Evolutionary conservation across 2,113 vertebrate species (phyloP), one percentile per base, ranked within the genome.

Genomic region (Salvelinus sp.): DNA sequence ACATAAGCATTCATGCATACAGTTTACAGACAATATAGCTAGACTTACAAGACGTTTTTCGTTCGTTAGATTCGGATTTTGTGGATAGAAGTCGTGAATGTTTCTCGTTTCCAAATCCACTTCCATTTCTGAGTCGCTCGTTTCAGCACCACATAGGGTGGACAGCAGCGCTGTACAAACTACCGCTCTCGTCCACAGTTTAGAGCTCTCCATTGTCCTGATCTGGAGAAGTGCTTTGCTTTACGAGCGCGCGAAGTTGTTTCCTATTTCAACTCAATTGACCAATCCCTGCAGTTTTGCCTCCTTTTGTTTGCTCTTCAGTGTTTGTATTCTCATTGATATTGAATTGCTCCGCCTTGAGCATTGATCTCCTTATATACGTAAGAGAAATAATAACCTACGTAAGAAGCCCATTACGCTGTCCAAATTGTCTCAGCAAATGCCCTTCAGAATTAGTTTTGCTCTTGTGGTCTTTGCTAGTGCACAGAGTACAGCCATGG

Each of bases 11-110:
- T 22, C 16, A 63, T 63, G 22, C 60, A 54, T 18, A 18, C 50
- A 54, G 50, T 54, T 13, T 54, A 18, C 13, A 54, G 4, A 62
- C 6, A 25, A 20, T 25, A 28, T 62, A 60, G 48, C 16, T 60
- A 23, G 44, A 88, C 88, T 88, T 81, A 91, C 93, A 87, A 95
- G 89, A 68, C 93, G 91, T 66, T 92, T 91, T 82, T 92, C 89
- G 79, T 85, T 89, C 54, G 88, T 90, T 62, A 90, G 86, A 87
- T 91, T 91, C 22, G 89, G 81, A 77, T 91, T 92, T 82, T 93
- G 86, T 1, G 73, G 84, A 58, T 92, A 92, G 70, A 85, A 88
- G 78, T 94, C 90, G 48, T 87, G 88, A 1, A 93, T 86, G 4
- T 87, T 90, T 76, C 93, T 86, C 76, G 86, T 82, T 75, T 92